Evolutionary conservation across 2,888 invertebrate genomes (phyloP), one percentile per base, ranked within the genome.

Genomic region (Automeris io): DNA sequence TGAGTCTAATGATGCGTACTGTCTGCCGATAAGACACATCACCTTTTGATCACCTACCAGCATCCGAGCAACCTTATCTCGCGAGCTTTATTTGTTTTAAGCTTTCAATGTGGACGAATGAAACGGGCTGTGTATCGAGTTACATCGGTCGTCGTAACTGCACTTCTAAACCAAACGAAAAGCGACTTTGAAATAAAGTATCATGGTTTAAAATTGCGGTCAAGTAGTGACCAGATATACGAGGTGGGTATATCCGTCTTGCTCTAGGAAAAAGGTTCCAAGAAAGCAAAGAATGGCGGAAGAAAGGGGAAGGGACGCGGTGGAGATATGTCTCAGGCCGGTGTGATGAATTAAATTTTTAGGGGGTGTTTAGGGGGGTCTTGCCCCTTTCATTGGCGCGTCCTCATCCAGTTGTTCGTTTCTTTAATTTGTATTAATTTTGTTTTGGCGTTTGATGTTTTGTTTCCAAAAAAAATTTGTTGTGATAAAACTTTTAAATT

Each of bases 261-360:
- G 64, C 67, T 73, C 69, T 71, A 63, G 67, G 78, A 82, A 85
- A 83, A 85, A 83, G 78, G 78, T 77, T 75, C 74, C 76, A 83
- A 85, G 85, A 83, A 85, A 81, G 81, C 75, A 82, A 83, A 86
- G 85, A 85, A 86, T 79, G 75, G 80, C 63, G 70, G 69, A 75
- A 80, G 74, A 81, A 81, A 77, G 75, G 83, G 81, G 76, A 75
- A 73, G 79, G 79, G 78, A 77, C 77, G 70, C 57, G 58, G 61
- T 71, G 79, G 75, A 78, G 83, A 85, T 80, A 79, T 82, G 83
- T 85, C 83, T 80, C 79, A 72, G 73, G 63, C 61, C 65, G 73
- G 66, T 66, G 81, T 86, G 86, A 85, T 85, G 86, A 86, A 86
- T 86, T 86, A 85, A 86, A 86, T 86, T 86, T 85, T 85, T 83